Evolutionary conservation across 2,797 vertebrate species (phyloP), one percentile per base, ranked within the genome.

Genomic region (Nyctibius grandis): DNA sequence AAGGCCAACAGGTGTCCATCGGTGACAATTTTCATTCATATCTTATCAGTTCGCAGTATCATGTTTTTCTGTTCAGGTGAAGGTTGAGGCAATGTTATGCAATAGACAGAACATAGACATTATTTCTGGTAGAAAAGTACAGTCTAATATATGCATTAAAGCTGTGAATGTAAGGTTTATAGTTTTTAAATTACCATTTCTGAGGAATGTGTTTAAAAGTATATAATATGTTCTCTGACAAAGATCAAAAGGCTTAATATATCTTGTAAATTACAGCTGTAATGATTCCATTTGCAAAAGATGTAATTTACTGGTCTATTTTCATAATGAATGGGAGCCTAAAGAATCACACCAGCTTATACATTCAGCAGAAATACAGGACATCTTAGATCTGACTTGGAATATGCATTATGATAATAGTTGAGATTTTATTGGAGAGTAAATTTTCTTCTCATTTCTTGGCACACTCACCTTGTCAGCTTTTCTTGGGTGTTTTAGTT

Each of bases 211-310:
- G 61, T 96, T 97, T 97, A 96, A 98, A 98, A 97, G 89, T 97
- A 96, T 96, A 96, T 96, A 92, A 77, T 91, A 94, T 93, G 91
- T 97, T 91, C 94, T 95, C 95, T 92, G 74, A 96, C 88, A 97
- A 98, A 97, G 95, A 97, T 97, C 93, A 97, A 97, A 97, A 81
- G 86, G 85, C 95, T 98, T 97, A 97, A 97, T 95, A 94, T 97
- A 98, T 97, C 97, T 97, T 97, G 96, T 97, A 97, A 98, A 98
- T 98, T 96, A 96, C 91, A 96, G 91, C 96, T 96, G 75, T 97
- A 98, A 97, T 97, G 96, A 97, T 97, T 98, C 94, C 93, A 97
- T 98, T 97, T 98, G 96, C 96, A 97, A 97, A 97, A 96, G 97
- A 96, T 97, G 97, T 97, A 97, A 98, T 98, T 98, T 98, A 93